phyloP scores from a whole-genome alignment of 2,888 invertebrate species.

The Rhabditoides inermis region DNA sequence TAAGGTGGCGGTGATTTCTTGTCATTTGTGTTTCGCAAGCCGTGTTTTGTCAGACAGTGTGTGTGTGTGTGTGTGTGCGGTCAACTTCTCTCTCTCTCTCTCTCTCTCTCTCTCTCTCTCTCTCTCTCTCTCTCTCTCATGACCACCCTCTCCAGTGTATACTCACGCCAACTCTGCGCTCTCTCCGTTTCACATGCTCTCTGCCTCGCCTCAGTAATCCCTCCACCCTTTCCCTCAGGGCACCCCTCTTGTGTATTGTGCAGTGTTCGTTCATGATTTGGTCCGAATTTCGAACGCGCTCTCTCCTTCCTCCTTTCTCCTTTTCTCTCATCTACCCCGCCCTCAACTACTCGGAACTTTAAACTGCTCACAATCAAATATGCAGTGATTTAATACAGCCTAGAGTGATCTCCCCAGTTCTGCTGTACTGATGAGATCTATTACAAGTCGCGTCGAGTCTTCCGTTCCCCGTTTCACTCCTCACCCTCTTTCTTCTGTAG shows the following conservation, averaged over 20 bases:
- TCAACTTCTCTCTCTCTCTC: background rate
- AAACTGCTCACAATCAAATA: no score
- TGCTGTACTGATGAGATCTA: no score
- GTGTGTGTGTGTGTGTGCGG: no score
- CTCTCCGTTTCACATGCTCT: constrained; percentile 3
- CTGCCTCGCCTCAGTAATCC: background rate
- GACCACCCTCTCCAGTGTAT: background rate
- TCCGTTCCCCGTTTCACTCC: no score
- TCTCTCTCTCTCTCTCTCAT: background rate
- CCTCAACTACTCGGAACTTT: no score
- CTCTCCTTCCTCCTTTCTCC: background rate
- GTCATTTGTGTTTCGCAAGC: background rate
- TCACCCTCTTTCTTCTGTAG: no score
- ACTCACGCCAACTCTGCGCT: background rate
- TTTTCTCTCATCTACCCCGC: background rate
- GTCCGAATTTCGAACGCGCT: background rate
- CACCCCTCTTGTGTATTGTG: background rate
- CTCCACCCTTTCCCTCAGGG: background rate
- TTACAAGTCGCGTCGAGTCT: no score
- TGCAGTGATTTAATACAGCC: no score
- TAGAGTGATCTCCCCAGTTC: no score
- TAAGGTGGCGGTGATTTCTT: background rate
- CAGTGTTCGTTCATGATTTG: background rate
- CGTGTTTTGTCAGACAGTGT: background rate
- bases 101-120: constrained; percentile 4